phyloP scores from a whole-genome alignment of 2,113 vertebrate species.

The Anhinga rufa region DNA sequence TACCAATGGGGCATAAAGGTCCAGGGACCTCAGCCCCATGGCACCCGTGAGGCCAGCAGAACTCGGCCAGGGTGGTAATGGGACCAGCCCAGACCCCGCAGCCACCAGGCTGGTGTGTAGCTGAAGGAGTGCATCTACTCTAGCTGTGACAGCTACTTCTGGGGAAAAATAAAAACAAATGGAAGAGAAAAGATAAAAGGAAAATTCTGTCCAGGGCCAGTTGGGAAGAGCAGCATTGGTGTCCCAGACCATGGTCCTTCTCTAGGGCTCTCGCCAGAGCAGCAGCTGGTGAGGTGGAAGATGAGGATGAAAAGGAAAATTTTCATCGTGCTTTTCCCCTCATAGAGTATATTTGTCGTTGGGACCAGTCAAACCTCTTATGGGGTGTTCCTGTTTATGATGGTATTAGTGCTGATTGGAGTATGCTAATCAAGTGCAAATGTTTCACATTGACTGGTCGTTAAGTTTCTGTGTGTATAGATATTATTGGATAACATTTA shows the following conservation, averaged over 20 bases:
- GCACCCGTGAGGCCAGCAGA: rapidly evolving
- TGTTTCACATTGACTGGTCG: background rate
- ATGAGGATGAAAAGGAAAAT: background rate
- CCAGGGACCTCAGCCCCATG: background rate
- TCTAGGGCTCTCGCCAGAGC: background rate
- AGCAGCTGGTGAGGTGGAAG: background rate
- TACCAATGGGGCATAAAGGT: background rate
- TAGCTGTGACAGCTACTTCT: background rate
- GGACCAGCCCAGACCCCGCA: background rate
- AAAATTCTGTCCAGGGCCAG: background rate
- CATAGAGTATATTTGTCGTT: background rate
- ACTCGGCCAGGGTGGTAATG: background rate
- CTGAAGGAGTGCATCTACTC: background rate
- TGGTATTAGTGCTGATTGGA: background rate
- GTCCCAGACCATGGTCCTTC: background rate
- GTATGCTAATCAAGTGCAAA: background rate
- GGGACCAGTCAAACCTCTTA: background rate
- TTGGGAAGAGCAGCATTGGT: background rate
- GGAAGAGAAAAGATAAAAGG: background rate
- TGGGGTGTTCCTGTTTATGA: background rate
- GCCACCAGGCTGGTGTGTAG: background rate
- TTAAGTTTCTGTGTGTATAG: background rate
- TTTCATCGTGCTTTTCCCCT: background rate
- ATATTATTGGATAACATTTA: background rate
- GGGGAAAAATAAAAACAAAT: background rate